These are phyloP conservation scores for Catostomus latipinnis DNA, from an alignment of 2,797 vertebrate species.

Conservation along the genomic window DNA sequence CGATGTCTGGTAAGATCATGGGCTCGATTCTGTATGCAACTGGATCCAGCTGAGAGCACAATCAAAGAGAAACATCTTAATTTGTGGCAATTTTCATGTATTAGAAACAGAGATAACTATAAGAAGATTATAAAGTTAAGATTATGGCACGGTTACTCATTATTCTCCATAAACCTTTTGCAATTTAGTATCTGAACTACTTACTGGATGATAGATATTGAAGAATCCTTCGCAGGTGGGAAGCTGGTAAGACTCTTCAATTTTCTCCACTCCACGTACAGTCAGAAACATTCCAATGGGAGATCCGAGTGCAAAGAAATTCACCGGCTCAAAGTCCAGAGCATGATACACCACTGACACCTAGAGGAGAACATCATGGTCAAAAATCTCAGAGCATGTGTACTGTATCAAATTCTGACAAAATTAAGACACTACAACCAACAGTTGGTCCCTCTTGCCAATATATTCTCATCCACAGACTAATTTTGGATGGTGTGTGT, in stretches of 20 bases:
- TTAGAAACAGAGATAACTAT: no score
- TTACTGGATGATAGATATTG: constrained; percentile 98
- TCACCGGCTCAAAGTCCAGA: constrained; percentile 91
- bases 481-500: not conserved
- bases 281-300: constrained; percentile 96
- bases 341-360: constrained; percentile 89
- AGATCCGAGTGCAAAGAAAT: constrained; percentile 96
- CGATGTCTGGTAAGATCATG: constrained; percentile 89
- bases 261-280: constrained; percentile 90
- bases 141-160: not conserved
- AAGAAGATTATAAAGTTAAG: no score
- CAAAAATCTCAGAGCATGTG: not conserved
- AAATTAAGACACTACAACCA: no score
- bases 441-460: no score
- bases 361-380: constrained; percentile 67
- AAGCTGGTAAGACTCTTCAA: constrained; percentile 91
- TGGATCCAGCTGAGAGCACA: constrained; percentile 87
- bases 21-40: constrained; percentile 97
- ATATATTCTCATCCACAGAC: not conserved
- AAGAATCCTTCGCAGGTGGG: constrained; percentile 97
- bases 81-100: not conserved
- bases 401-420: not conserved
- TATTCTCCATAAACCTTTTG: not conserved
- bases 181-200: constrained; percentile 46
- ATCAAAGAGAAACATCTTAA: constrained; percentile 4